These are phyloP conservation scores for Hipparchia sbordonii DNA, from an alignment of 2,888 invertebrate genomes.

Conservation along the genomic window DNA sequence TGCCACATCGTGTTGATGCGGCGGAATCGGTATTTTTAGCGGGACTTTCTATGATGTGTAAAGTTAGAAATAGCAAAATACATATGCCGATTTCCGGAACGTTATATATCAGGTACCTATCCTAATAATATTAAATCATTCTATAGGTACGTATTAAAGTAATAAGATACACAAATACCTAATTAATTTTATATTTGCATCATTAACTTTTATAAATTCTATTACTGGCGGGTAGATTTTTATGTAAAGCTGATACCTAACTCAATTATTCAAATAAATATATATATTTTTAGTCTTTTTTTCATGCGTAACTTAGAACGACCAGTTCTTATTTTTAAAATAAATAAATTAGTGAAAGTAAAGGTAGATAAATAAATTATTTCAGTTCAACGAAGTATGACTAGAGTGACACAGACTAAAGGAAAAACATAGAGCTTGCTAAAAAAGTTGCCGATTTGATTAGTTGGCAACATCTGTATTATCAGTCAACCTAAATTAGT, in stretches of 20 bases:
- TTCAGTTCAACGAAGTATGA: slow-evolving; percentile 15
- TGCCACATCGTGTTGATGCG: slow-evolving; percentile 36
- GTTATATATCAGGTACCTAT: slow-evolving; percentile 26
- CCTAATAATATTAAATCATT: background rate
- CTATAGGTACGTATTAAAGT: background rate
- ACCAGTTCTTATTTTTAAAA: slow-evolving; percentile 1
- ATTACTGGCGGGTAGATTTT: too few relatives aligned
- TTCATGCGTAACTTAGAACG: background rate
- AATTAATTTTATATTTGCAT: too few relatives aligned
- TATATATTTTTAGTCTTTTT: too few relatives aligned
- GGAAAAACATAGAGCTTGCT: slow-evolving; percentile 14
- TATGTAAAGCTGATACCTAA: too few relatives aligned
- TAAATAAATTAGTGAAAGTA: slow-evolving; percentile 1
- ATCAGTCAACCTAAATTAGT: too few relatives aligned
- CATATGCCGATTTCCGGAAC: slow-evolving; percentile 30
- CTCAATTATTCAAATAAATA: too few relatives aligned
- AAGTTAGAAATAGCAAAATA: slow-evolving; percentile 38
- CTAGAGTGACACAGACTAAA: slow-evolving; percentile 11
- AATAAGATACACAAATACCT: background rate
- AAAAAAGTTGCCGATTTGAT: too few relatives aligned
- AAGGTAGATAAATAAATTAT: slow-evolving; percentile 1
- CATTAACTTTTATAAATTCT: too few relatives aligned
- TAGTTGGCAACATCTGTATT: too few relatives aligned
- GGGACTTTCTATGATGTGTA: slow-evolving; percentile 40
- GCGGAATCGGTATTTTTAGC: slow-evolving; percentile 43